Evolutionary conservation across 2,888 invertebrate genomes (phyloP), one percentile per base, ranked within the genome.

Genomic region (Nymphalis c-album): DNA sequence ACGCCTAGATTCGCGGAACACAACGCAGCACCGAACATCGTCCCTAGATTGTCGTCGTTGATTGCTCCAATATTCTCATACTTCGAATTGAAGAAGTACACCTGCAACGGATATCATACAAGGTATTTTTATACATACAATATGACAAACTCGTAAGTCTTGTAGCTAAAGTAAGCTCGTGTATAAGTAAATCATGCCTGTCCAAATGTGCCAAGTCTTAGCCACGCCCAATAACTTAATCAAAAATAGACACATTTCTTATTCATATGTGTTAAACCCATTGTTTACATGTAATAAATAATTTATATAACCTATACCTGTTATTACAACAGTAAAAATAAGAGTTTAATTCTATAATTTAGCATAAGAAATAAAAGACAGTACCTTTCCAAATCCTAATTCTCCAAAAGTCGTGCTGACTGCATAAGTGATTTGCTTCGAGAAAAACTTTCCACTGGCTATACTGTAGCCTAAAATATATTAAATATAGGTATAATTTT

Each of bases 11-110:
- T 91, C 0, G 81, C 84, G 0, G 83, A 68, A 65, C 93, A 91
- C 6, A 95, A 70, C 0, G 92, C 82, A 0, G 93, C 91, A 0
- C 95, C 95, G 74, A 94, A 95, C 80, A 94, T 93, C 6, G 94
- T 91, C 0, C 95, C 95, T 20, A 94, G 75, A 0, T 71, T 65
- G 0, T 73, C 70, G 6, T 71, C 66, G 1, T 55, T 51, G n/a
- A 71, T 64, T 4, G 59, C 51, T 8, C 22, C 48, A n/a, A 65
- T 55, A 4, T 63, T 26, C 10, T 63, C 31, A 1, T 58, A 63
- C 13, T 61, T 63, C 5, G 62, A 20, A 35, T 72, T 53, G 63
- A 69, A 78, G 46, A 78, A 75, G 48, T 73, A 59, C 40, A 79
- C 71, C 80, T 80, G 73, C 0, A 74, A 76, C 22, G 65, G 20